These are phyloP conservation scores for Oopsacas minuta DNA, from an alignment of 37 sponge, comb jelly and placozoan species.

Conservation along the genomic window DNA sequence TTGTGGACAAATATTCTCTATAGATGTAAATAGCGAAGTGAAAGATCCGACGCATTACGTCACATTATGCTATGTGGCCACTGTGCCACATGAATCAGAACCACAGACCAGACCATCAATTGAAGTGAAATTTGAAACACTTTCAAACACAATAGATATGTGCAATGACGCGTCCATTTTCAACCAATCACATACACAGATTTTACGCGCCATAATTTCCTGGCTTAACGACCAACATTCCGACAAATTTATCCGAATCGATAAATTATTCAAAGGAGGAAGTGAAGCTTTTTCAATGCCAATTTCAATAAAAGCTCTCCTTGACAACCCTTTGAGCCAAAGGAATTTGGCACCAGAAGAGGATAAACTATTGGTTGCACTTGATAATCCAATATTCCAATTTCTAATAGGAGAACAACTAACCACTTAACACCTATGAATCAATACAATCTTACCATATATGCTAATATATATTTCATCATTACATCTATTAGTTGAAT, in stretches of 20 bases:
- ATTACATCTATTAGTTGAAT: background rate
- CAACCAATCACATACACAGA: constrained; percentile 14
- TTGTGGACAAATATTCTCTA: background rate
- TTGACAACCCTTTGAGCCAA: background rate
- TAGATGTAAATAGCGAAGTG: background rate
- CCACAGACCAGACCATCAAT: background rate
- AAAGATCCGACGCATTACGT: background rate
- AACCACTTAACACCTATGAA: background rate
- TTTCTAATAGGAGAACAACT: background rate
- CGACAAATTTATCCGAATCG: background rate
- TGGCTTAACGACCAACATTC: constrained; percentile 5
- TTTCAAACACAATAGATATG: background rate
- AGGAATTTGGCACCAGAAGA: background rate
- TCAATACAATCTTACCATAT: background rate
- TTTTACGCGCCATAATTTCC: background rate
- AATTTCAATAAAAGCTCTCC: background rate
- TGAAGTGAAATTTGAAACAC: background rate
- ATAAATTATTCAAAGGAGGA: background rate
- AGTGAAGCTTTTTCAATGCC: background rate
- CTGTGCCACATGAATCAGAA: background rate
- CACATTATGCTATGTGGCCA: background rate
- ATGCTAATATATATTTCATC: background rate
- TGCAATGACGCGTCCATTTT: background rate
- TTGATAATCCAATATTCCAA: background rate
- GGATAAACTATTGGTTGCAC: constrained; percentile 13